A percentile compares a stretch with the other conserved stretches of the same genome.
Conservation (phyloP, 2,888 invertebrate genomes). For the Cryptocheilus praepositus region DNA sequence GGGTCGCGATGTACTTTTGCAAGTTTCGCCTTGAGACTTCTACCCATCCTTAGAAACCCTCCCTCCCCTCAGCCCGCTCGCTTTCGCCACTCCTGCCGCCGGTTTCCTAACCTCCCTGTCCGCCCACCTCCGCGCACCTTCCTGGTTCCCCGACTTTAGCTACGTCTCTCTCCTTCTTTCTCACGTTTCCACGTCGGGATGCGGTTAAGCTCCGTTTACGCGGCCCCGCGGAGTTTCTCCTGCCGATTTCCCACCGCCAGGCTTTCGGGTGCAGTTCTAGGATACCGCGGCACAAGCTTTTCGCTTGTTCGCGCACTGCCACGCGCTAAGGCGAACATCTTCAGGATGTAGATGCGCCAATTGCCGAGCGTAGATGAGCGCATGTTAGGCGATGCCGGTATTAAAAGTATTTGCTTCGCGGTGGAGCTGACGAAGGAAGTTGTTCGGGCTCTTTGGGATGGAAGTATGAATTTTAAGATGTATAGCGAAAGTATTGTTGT, state of each 20-base stretch:
- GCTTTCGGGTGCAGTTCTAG: slow-evolving; percentile 37
- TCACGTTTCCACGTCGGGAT: slow-evolving; percentile 18
- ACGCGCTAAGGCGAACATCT: too few relatives aligned
- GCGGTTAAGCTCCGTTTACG: slow-evolving; percentile 69
- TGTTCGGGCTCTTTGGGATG: too few relatives aligned
- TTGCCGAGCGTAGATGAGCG: too few relatives aligned
- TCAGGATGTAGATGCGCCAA: too few relatives aligned
- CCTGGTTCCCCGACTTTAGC: background rate
- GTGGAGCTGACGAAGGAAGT: too few relatives aligned
- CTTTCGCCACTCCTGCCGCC: background rate
- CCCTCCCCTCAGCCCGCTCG: slow-evolving; percentile 12
- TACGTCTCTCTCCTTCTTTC: background rate
- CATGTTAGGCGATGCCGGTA: too few relatives aligned
- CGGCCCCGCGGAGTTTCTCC: slow-evolving; percentile 60
- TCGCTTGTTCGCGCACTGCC: slow-evolving; percentile 42
- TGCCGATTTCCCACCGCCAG: slow-evolving; percentile 43
- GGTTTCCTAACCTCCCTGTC: background rate
- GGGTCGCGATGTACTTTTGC: slow-evolving; percentile 73
- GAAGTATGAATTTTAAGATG: too few relatives aligned
- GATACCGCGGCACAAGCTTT: slow-evolving; percentile 37
- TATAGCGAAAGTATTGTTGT: too few relatives aligned
- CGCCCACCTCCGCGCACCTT: background rate
- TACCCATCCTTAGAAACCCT: slow-evolving; percentile 33
- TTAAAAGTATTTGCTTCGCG: too few relatives aligned
- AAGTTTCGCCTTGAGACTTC: slow-evolving; percentile 65